Evolutionary conservation across 2,113 vertebrate genomes (phyloP).

Genomic region (Mus spicilegus): DNA sequence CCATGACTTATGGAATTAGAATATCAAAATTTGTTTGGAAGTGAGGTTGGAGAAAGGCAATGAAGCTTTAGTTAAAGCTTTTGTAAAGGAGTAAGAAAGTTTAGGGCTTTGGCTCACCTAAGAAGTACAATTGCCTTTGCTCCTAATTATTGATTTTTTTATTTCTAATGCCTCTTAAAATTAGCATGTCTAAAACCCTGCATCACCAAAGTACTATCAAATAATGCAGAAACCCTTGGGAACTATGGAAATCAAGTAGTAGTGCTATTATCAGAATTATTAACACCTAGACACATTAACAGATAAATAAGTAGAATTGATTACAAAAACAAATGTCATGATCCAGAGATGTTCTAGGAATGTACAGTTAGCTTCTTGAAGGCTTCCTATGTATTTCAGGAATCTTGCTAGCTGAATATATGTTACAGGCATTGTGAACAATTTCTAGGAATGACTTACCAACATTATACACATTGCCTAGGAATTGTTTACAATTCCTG

Average conservation of each 20-base stretch:
- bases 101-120: neutral
- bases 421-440: slow-evolving; percentile 77
- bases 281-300: slow-evolving; percentile 45
- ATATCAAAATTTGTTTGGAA: slow-evolving; percentile 1
- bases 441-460: slow-evolving; percentile 76
- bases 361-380: slow-evolving; percentile 54
- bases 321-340: slow-evolving; percentile 40
- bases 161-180: slow-evolving; percentile 32
- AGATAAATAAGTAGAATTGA: slow-evolving; percentile 35
- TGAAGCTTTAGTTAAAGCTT: neutral
- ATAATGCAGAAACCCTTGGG: neutral
- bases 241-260: slow-evolving; percentile 39
- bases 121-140: slow-evolving; percentile 16
- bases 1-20: neutral
- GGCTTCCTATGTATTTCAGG: slow-evolving; percentile 54
- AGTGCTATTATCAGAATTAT: slow-evolving; percentile 24
- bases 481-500: slow-evolving; percentile 76
- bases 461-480: slow-evolving; percentile 75
- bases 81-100: slow-evolving; percentile 8
- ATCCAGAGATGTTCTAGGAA: neutral
- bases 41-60: neutral
- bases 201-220: neutral
- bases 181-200: neutral
- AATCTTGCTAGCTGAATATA: slow-evolving; percentile 70
- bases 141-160: neutral